Evolutionary conservation across 2,797 vertebrate species (phyloP), one percentile per base, ranked within the genome.

Genomic region (Lagocephalus sceleratus): DNA sequence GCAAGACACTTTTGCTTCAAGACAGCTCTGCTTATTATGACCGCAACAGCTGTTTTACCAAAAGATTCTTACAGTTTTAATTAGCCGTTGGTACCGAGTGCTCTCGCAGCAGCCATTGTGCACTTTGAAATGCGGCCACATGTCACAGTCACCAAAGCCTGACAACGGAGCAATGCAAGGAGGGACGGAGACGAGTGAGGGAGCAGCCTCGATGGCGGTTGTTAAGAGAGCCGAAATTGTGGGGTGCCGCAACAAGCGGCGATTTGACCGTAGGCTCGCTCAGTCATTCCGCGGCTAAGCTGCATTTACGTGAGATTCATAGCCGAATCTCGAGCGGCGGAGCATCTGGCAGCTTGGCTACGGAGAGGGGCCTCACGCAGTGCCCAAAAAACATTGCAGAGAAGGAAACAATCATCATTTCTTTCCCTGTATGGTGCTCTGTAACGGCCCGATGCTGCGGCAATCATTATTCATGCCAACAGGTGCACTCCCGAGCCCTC

Each of bases 1-100:
- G 59, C 78, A 88, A 85, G 85, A 85, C 82, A 87, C 83, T 89
- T 81, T 81, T 63, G 51, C 82, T 86, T 81, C 26, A 65, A 85
- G 82, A 85, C 83, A 83, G 75, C 81, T 75, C 66, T 42, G 73
- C 78, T 85, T 86, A 83, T 83, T 86, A 87, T 69, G 76, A 79
- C 76, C 2, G 63, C 82, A 90, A 87, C 88, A 91, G 85, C 88
- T 89, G 88, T 85, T 90, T 85, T 68, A 71, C 75, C 82, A 81
- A 89, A 85, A 82, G 29, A 62, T 83, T 87, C 76, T 74, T 60
- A 63, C 76, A n/a, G 75, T 82, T 86, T 83, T 88, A 89, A 90
- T 90, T 89, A 87, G 81, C 82, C 77, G 78, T 66, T 85, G 81
- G 86, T 86, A 69, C 78, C 77, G 82, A 87, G 85, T 66, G 61